Percentiles rank a stretch among this genome's conserved stretches.
Conservation (phyloP, 2,888 invertebrate genomes). For the Callimorpha dominula region DNA sequence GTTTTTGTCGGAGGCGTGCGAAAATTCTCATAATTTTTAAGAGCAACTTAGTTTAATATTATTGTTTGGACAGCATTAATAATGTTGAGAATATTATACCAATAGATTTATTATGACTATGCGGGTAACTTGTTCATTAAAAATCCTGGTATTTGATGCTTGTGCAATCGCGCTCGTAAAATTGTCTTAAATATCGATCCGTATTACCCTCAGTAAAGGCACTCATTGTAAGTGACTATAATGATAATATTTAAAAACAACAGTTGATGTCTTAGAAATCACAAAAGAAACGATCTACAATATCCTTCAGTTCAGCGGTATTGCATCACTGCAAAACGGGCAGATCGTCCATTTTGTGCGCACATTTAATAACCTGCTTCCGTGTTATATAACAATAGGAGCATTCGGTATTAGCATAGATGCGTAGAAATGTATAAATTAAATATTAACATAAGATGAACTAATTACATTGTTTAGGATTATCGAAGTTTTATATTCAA, state of each 20-base stretch:
- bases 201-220: neutral
- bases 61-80: neutral
- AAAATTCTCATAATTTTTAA: conserved; percentile 13
- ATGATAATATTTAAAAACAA: conserved; percentile 25
- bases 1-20: conserved; percentile 26
- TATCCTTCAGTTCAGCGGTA: conserved; percentile 34
- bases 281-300: conserved; percentile 46
- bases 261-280: conserved; percentile 14
- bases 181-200: neutral
- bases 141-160: too few relatives aligned
- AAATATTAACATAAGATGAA: conserved; percentile 29
- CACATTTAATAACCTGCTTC: conserved; percentile 49
- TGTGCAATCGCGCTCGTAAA: neutral
- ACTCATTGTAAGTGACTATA: conserved; percentile 21
- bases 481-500: conserved; percentile 54
- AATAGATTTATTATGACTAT: neutral
- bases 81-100: neutral
- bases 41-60: conserved; percentile 30
- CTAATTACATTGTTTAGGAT: conserved; percentile 49
- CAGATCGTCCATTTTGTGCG: conserved; percentile 66
- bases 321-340: conserved; percentile 57
- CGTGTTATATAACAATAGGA: conserved; percentile 57
- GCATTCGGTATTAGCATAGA: conserved; percentile 1
- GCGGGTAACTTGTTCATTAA: neutral
- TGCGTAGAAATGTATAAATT: neutral